Percentiles rank a stretch among this genome's conserved stretches.
These are phyloP conservation scores for Melanargia galathea DNA, from an alignment of 2,888 invertebrate genomes.

Conservation along the genomic window DNA sequence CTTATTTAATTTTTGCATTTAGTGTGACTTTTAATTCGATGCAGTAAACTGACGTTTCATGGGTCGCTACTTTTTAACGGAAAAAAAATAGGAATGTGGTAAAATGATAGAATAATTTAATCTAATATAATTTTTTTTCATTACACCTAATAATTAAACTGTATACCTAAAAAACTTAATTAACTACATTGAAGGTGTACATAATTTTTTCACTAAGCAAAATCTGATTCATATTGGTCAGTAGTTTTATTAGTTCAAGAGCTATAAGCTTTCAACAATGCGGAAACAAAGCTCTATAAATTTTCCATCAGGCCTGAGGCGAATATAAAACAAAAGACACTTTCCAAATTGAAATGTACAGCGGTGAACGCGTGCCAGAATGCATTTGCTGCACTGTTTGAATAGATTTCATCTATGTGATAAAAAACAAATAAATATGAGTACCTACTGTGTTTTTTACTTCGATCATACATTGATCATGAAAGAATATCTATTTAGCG, in stretches of 20 bases:
- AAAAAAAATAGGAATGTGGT: no score
- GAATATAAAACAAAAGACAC: slow-evolving; percentile 12
- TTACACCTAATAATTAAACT: no score
- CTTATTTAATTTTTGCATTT: no score
- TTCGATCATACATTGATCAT: no score
- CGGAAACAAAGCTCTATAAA: slow-evolving; percentile 3
- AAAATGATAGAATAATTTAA: no score
- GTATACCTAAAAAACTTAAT: no score
- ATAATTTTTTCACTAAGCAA: background rate
- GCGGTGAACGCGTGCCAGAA: slow-evolving; percentile 3
- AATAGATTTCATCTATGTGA: background rate
- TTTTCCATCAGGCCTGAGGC: slow-evolving; percentile 1
- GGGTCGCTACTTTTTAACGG: no score
- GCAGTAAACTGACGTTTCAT: no score
- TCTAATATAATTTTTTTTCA: no score
- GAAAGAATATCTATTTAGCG: no score
- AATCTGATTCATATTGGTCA: background rate
- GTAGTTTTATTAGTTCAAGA: background rate
- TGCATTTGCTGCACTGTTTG: slow-evolving; percentile 3
- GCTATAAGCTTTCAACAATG: slow-evolving; percentile 2
- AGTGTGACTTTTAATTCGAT: no score
- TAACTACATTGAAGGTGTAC: background rate
- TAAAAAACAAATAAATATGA: background rate
- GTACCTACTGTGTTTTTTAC: no score
- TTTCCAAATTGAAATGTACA: slow-evolving; percentile 4